Evolutionary conservation across 2,888 invertebrate species (phyloP).

Genomic region (Apotomis turbidana): DNA sequence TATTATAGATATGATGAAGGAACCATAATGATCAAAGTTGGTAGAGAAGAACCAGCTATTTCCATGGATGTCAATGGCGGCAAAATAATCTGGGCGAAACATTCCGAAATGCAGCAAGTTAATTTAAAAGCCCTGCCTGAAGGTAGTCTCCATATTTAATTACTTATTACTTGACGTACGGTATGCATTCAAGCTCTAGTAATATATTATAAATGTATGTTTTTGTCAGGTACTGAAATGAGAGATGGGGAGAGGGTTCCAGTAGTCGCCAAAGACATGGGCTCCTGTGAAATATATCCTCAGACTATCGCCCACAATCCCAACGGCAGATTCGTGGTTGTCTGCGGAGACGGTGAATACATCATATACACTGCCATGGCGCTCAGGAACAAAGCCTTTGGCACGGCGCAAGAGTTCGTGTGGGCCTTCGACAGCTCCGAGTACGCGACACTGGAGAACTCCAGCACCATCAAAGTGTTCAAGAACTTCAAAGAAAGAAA

Average conservation of each 20-base stretch:
- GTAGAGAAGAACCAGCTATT: conserved; percentile 99
- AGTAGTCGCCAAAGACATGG: conserved; percentile 98
- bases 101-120: conserved; percentile 99
- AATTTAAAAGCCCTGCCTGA: conserved; percentile 94
- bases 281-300: conserved; percentile 99
- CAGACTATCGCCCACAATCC: conserved; percentile 99
- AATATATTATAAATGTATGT: neutral
- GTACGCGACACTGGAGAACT: conserved; percentile 94
- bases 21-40: conserved; percentile 97
- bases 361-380: conserved; percentile 99
- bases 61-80: conserved; percentile 99
- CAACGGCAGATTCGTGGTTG: conserved; percentile 96
- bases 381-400: conserved; percentile 98
- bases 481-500: conserved; percentile 99
- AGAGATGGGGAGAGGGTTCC: conserved; percentile 97
- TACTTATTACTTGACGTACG: neutral
- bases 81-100: conserved; percentile 99
- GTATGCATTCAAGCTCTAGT: conserved; percentile 1
- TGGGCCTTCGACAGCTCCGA: conserved; percentile 99
- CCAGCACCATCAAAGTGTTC: conserved; percentile 95
- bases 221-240: conserved; percentile 84
- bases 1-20: conserved; percentile 93
- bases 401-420: conserved; percentile 99
- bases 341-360: conserved; percentile 99
- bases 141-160: conserved; percentile 69